Evolutionary conservation across 2,888 invertebrate species (phyloP).

Genomic region (Timema podura): DNA sequence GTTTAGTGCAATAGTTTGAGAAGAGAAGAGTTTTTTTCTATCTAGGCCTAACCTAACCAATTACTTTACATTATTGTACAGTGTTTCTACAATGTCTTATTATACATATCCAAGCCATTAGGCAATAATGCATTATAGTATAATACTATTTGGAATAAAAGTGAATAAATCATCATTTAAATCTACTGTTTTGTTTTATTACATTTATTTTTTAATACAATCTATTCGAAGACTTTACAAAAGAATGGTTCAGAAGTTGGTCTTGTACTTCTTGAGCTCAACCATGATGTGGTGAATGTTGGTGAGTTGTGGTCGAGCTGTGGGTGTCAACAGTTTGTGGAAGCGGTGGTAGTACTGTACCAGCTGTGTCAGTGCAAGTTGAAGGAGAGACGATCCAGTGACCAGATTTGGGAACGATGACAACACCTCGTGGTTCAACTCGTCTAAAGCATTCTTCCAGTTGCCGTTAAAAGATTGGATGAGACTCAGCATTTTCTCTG

Average conservation of each 20-base stretch:
- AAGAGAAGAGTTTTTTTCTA: no score
- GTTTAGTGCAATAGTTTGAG: no score
- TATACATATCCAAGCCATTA: no score
- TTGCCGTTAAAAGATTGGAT: slow-evolving; percentile 86
- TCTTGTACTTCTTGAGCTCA: slow-evolving; percentile 98
- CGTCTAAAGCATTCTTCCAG: slow-evolving; percentile 95
- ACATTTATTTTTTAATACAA: no score
- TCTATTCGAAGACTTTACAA: neutral
- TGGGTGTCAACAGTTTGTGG: slow-evolving; percentile 86
- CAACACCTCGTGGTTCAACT: slow-evolving; percentile 90
- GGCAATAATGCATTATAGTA: no score
- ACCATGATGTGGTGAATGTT: slow-evolving; percentile 99
- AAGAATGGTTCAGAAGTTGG: slow-evolving; percentile 21
- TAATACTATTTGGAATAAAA: no score
- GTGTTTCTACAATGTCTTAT: no score
- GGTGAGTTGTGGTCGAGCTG: slow-evolving; percentile 81
- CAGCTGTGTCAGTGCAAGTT: slow-evolving; percentile 89
- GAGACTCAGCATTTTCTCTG: slow-evolving; percentile 72
- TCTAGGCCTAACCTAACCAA: no score
- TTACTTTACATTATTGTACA: no score
- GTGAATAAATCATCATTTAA: no score
- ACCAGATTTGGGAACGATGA: slow-evolving; percentile 94
- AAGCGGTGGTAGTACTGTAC: slow-evolving; percentile 98
- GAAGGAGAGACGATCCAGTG: slow-evolving; percentile 90
- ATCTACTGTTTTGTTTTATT: no score